phyloP scores from a whole-genome alignment of 2,797 vertebrate species.

The Halcyon badia region DNA sequence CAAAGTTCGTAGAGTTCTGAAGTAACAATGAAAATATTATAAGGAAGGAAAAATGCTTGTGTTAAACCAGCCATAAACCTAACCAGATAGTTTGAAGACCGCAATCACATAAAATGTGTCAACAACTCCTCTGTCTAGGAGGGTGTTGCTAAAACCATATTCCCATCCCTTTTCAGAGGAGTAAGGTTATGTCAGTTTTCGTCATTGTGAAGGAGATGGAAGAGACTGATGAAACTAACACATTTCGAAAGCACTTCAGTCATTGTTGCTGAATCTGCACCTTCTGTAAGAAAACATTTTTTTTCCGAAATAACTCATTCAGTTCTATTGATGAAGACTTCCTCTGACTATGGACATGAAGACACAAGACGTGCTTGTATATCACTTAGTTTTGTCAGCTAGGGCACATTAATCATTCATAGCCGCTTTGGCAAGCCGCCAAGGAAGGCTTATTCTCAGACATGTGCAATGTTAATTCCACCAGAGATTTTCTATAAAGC shows the following conservation, averaged over 20 bases:
- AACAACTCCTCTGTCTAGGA: neutral
- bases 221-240: neutral
- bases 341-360: neutral
- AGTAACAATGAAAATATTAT: neutral
- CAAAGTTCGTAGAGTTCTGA: neutral
- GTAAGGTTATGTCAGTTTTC: neutral
- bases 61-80: neutral
- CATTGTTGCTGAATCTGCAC: neutral
- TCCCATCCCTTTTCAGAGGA: neutral
- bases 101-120: neutral
- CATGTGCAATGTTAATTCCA: neutral
- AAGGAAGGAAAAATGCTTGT: fast-evolving
- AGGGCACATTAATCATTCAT: neutral
- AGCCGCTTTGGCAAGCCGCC: neutral
- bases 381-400: neutral
- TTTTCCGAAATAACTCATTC: neutral
- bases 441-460: neutral
- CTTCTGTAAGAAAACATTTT: neutral
- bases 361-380: neutral
- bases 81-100: neutral
- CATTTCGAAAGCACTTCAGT: neutral
- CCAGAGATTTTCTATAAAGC: neutral
- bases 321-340: neutral
- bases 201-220: neutral
- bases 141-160: neutral